These are phyloP conservation scores for Drosophila pseudoananassae DNA, from an alignment of 1,140 invertebrate species.

Conservation along the genomic window DNA sequence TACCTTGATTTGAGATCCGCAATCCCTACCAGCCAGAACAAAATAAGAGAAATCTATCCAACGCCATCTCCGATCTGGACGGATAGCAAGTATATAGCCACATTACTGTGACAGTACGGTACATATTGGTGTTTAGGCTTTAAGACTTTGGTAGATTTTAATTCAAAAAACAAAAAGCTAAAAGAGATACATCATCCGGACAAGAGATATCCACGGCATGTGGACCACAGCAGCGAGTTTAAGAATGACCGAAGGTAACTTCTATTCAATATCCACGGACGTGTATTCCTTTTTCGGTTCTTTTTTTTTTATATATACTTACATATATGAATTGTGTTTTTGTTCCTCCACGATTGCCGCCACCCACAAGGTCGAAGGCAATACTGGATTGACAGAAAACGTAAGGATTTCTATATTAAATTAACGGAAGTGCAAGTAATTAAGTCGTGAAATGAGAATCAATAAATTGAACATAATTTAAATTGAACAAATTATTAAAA, in stretches of 20 bases:
- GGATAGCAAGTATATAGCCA: conserved; percentile 49
- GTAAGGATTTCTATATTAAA: conserved; percentile 35
- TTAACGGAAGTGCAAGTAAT: conserved; percentile 36
- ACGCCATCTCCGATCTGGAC: conserved; percentile 33
- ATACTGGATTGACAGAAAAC: conserved; percentile 3
- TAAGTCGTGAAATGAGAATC: conserved; percentile 31
- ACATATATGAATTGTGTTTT: not conserved
- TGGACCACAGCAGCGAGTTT: not conserved
- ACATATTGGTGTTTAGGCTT: conserved; percentile 45
- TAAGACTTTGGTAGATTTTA: conserved; percentile 54
- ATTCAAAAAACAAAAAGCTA: conserved; percentile 8
- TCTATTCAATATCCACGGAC: conserved; percentile 14
- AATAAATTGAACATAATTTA: conserved; percentile 49
- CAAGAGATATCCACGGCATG: conserved; percentile 12
- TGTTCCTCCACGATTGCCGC: conserved; percentile 15
- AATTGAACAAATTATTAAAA: not conserved
- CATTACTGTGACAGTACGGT: conserved; percentile 26
- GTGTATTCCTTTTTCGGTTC: conserved; percentile 8
- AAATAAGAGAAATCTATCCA: too few relatives aligned
- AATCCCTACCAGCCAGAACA: conserved; percentile 9
- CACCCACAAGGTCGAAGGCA: conserved; percentile 29
- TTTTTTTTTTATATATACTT: conserved; percentile 8
- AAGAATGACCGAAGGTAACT: conserved; percentile 20
- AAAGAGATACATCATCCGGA: conserved; percentile 9
- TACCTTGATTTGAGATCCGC: conserved; percentile 28